Base-by-base conservation (phyloP, 2,888 invertebrate species). In the Apamea anceps region DNA sequence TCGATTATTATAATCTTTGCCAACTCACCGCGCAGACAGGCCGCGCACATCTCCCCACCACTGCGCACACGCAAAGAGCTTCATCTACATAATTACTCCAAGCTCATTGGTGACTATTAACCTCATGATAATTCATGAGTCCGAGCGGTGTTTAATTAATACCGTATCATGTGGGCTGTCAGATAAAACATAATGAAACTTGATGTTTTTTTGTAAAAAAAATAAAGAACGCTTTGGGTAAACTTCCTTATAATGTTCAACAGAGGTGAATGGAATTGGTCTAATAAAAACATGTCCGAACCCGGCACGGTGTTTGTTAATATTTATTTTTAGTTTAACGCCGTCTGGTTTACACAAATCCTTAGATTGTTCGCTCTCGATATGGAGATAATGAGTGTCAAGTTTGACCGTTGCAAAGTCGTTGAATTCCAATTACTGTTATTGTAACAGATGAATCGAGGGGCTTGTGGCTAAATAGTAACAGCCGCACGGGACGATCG, bases 41-140 rank as follows among this genome's bases (percentile, higher is more conserved):
- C 82, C 82, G 87, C 85, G 85, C 87, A 85, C 80, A 81, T 87
- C 62, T 73, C 85, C 90, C 94, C 93, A 91, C 93, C 90, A 90
- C 88, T 90, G 94, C 94, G 93, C 93, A 85, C 90, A 93, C 94
- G 94, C 95, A 87, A 80, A 88, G 90, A 92, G 91, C 91, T 94
- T 95, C 96, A 96, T 97, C 96, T 96, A 96, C 96, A 96, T 97
- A 96, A 97, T 96, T 95, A 96, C 96, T 96, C 95, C 92, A 93
- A 95, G 96, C 96, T 95, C 96, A 97, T 96, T 96, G 96, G 96
- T 96, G 95, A 96, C 96, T 96, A 96, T 96, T 96, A 96, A 96
- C 95, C 96, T 96, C 94, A 95, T 95, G 95, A 95, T 96, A 96
- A 96, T 95, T 95, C 96, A 94, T 95, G 95, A 94, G 94, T 92